These are phyloP conservation scores for Meta bourneti DNA, from an alignment of 2,888 invertebrate species.

Conservation along the genomic window DNA sequence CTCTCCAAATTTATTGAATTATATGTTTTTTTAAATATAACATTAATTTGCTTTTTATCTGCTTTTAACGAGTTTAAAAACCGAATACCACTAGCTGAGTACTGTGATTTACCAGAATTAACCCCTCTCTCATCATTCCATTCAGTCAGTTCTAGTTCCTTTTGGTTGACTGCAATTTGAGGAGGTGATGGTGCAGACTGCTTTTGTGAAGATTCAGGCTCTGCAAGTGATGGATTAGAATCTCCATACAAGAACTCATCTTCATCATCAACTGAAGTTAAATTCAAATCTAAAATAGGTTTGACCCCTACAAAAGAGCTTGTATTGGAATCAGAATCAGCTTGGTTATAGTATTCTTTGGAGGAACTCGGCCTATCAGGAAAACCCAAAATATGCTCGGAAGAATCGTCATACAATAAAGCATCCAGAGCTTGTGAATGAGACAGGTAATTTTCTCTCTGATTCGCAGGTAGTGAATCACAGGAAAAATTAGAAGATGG, in stretches of 20 bases:
- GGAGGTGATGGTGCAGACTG: background rate
- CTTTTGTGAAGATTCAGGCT: background rate
- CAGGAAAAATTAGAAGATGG: background rate
- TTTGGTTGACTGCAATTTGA: background rate
- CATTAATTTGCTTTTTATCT: too few relatives aligned
- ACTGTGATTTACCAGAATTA: background rate
- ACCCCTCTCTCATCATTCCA: background rate
- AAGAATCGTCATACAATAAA: background rate
- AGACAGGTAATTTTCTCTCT: background rate
- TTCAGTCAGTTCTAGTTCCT: background rate
- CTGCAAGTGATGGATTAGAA: background rate
- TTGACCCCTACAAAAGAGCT: background rate
- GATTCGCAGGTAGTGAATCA: background rate
- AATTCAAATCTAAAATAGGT: constrained; percentile 34
- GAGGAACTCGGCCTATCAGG: background rate
- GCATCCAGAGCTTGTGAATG: background rate
- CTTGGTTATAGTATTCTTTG: background rate
- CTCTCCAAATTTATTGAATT: too few relatives aligned
- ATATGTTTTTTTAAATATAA: too few relatives aligned
- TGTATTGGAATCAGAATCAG: background rate
- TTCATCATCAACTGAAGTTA: constrained; percentile 63
- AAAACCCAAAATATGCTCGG: background rate
- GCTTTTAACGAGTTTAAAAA: too few relatives aligned
- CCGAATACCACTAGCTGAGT: background rate
- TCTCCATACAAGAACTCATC: constrained; percentile 71